A percentile compares a stretch with the other conserved stretches of the same genome.
Evolutionary conservation across 2,888 invertebrate genomes (phyloP).

Genomic region (Sesamia inferens): DNA sequence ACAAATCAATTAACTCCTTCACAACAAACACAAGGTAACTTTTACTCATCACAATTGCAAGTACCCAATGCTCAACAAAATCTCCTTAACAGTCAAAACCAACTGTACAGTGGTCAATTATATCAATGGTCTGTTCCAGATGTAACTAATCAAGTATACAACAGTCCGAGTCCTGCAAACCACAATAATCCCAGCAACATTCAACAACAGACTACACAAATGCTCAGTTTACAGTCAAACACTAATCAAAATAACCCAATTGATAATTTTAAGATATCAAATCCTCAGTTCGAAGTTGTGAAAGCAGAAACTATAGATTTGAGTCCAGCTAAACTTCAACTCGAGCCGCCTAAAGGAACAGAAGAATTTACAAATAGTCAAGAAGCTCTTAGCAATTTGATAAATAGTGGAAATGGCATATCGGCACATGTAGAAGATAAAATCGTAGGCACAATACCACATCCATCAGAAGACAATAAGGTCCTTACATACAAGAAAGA

Average conservation of each 20-base stretch:
- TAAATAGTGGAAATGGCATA: conserved; percentile 78
- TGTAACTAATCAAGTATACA: conserved; percentile 82
- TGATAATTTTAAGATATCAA: conserved; percentile 47
- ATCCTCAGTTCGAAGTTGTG: conserved; percentile 74
- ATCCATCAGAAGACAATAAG: conserved; percentile 82
- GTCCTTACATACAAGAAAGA: conserved; percentile 83
- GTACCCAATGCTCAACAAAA: conserved; percentile 58
- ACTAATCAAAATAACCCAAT: conserved; percentile 46
- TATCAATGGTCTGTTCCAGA: conserved; percentile 85
- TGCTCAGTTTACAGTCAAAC: conserved; percentile 59
- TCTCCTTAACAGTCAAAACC: conserved; percentile 68
- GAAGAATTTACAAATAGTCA: conserved; percentile 70
- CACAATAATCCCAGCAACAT: conserved; percentile 60
- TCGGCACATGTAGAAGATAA: conserved; percentile 84
- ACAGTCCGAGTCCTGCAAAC: conserved; percentile 72
- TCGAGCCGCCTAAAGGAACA: conserved; percentile 68
- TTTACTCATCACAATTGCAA: conserved; percentile 69
- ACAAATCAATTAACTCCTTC: conserved; percentile 66
- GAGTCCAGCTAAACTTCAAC: conserved; percentile 73
- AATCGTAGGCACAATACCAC: conserved; percentile 83
- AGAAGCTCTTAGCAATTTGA: conserved; percentile 73
- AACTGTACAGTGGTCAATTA: conserved; percentile 84
- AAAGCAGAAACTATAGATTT: conserved; percentile 74
- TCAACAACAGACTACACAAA: conserved; percentile 63
- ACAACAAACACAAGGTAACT: conserved; percentile 65